Evolutionary conservation across 2,797 vertebrate genomes (phyloP), one percentile per base, ranked within the genome.

Genomic region (Pempheris klunzingeri): DNA sequence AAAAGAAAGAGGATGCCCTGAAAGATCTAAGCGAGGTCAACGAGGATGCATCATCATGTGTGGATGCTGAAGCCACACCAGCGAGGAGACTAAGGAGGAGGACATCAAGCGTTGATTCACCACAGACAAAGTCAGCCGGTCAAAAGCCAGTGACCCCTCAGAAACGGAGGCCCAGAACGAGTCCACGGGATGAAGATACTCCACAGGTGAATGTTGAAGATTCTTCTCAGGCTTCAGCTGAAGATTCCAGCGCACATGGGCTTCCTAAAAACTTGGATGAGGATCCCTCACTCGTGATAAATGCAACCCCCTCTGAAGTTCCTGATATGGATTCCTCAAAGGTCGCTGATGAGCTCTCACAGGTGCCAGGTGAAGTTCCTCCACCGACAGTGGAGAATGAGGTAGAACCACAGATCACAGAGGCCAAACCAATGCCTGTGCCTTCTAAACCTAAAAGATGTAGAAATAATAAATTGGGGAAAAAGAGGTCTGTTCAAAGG

Each of bases 391-490:
- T 58, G 28, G 85, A 86, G 64, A 74, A 54, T 63, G 89, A 92
- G 63, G 78, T 77, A 5, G 87, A 95, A 77, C 77, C 80, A 30
- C 90, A 88, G 69, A 69, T 76, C 15, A 59, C 88, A 78, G 89
- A 93, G 88, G 78, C 66, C 54, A 88, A 91, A 80, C 77, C 74
- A 32, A 83, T 87, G 38, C 71, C 87, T 24, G 88, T 90, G 86
- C 80, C 88, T 87, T 89, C 86, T 36, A 94, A 94, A 89, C 84
- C 90, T 52, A 93, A 67, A 86, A 92, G 85, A 82, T 83, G 60
- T 71, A 85, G 85, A 69, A 89, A 85, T 82, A 90, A 77, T 69
- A 90, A 89, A 84, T 52, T 80, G 54, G 79, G 66, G 43, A 90
- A 89, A 73, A 94, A 88, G 90, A 86, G 55, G 58, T 80, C 75